These are phyloP conservation scores for Eublepharis macularius DNA, from an alignment of 2,113 vertebrate species.

Conservation along the genomic window DNA sequence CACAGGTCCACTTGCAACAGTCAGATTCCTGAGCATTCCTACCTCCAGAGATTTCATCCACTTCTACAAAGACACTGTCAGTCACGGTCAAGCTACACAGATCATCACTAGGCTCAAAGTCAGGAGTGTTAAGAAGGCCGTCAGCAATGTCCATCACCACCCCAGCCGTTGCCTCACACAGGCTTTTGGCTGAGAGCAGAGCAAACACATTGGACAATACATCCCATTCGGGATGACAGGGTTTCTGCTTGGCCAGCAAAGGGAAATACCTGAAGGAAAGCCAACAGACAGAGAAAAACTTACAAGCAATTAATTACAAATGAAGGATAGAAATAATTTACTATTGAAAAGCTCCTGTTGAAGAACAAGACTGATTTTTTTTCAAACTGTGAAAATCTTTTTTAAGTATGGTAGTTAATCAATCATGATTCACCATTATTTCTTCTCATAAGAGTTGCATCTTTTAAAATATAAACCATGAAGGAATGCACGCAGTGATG, in stretches of 20 bases:
- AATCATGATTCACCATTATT: too few species aligned
- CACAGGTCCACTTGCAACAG: background rate
- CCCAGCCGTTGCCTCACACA: constrained; percentile 76
- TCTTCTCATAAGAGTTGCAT: too few species aligned
- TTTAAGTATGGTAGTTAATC: background rate
- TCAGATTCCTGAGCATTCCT: background rate
- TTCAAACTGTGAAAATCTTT: background rate
- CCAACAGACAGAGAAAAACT: constrained; percentile 9
- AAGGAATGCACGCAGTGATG: too few species aligned
- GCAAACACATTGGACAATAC: constrained; percentile 88
- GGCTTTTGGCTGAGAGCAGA: constrained; percentile 87
- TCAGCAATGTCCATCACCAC: constrained; percentile 90
- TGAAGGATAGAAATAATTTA: background rate
- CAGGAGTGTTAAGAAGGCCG: constrained; percentile 82
- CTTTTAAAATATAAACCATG: too few species aligned
- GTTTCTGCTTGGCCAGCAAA: constrained; percentile 87
- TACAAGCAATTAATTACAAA: background rate
- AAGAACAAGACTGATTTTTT: background rate
- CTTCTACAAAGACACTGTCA: constrained; percentile 62
- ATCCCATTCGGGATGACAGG: constrained; percentile 82
- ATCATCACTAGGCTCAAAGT: constrained; percentile 81
- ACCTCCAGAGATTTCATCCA: constrained; percentile 72
- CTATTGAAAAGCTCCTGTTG: background rate
- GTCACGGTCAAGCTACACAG: constrained; percentile 75
- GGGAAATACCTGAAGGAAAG: constrained; percentile 85